A percentile compares a stretch with the other conserved stretches of the same genome.
Conservation (phyloP, 2,888 invertebrate species). For the Thyatira batis region DNA sequence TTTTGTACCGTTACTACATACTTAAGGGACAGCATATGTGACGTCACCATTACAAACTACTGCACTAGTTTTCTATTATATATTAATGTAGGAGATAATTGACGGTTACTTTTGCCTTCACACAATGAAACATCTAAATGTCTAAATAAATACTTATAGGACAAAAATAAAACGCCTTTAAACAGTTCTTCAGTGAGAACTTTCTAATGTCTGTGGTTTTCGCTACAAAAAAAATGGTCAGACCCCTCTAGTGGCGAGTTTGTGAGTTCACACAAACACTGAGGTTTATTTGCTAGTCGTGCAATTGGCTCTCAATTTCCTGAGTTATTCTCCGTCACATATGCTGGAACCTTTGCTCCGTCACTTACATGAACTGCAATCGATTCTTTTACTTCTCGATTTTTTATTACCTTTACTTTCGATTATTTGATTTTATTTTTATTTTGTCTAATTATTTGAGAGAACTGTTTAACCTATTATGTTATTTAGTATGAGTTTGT, state of each 20-base stretch:
- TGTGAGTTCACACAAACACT: too few species aligned
- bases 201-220: too few species aligned
- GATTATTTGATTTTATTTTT: constrained; percentile 35
- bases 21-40: neutral
- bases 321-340: neutral
- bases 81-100: too few species aligned
- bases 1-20: neutral
- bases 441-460: constrained; percentile 31
- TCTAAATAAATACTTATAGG: too few species aligned
- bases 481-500: constrained; percentile 47
- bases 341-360: neutral
- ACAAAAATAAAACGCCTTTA: too few species aligned
- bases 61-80: neutral
- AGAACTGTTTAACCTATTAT: constrained; percentile 46
- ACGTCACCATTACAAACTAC: neutral
- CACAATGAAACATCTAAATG: too few species aligned
- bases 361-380: constrained; percentile 35
- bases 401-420: constrained; percentile 41
- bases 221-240: too few species aligned
- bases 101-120: too few species aligned
- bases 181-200: too few species aligned
- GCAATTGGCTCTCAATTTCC: too few species aligned
- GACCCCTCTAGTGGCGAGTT: too few species aligned
- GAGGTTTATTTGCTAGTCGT: too few species aligned
- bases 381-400: constrained; percentile 39